Percentiles rank a stretch among this genome's conserved stretches.
Evolutionary conservation across 2,888 invertebrate genomes (phyloP).

Genomic region (Erannis defoliaria): DNA sequence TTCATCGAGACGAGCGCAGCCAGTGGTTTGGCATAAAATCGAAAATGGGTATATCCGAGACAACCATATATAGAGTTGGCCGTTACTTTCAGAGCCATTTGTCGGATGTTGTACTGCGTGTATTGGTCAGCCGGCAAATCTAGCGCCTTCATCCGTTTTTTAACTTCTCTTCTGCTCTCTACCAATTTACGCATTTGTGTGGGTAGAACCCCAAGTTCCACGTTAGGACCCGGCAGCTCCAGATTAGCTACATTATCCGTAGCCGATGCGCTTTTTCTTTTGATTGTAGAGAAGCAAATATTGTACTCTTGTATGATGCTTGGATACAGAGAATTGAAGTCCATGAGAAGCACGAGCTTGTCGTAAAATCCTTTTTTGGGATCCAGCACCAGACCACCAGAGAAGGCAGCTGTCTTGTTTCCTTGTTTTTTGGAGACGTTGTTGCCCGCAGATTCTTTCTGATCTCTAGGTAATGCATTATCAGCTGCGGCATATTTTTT

Average conservation of each 20-base stretch:
- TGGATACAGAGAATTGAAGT: conserved; percentile 99
- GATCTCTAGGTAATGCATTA: conserved; percentile 60
- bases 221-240: conserved; percentile 78
- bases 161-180: conserved; percentile 96
- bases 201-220: conserved; percentile 94
- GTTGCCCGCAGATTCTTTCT: conserved; percentile 50
- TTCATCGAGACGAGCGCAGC: conserved; percentile 98
- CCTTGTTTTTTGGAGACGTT: conserved; percentile 76
- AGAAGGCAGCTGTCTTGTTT: conserved; percentile 94
- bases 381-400: conserved; percentile 97
- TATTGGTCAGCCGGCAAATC: conserved; percentile 91
- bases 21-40: conserved; percentile 98
- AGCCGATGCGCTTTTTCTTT: conserved; percentile 69
- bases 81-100: conserved; percentile 98
- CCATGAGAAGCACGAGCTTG: conserved; percentile 97
- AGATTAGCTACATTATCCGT: conserved; percentile 85
- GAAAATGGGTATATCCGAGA: conserved; percentile 96
- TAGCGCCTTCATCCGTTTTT: conserved; percentile 94
- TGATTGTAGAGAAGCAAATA: conserved; percentile 98
- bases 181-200: conserved; percentile 98
- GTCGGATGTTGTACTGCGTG: conserved; percentile 98
- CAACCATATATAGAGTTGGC: conserved; percentile 99
- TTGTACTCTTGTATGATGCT: conserved; percentile 99
- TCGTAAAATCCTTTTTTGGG: conserved; percentile 99
- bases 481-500: conserved; percentile 60